phyloP scores from a whole-genome alignment of 1,140 invertebrate genomes.

The Hetaerina americana region DNA sequence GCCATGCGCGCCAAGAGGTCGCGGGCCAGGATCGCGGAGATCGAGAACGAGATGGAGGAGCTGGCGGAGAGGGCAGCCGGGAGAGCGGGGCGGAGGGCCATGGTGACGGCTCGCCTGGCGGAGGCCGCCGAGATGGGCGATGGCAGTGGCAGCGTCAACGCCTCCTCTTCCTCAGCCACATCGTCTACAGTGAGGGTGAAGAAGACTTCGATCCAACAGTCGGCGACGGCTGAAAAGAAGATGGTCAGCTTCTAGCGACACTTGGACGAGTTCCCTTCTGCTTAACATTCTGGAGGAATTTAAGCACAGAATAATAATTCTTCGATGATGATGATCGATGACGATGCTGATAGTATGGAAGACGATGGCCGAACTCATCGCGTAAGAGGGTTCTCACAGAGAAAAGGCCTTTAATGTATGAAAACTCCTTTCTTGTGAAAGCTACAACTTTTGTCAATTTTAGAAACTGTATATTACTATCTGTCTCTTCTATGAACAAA shows the following conservation, averaged over 20 bases:
- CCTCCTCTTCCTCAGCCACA: not conserved
- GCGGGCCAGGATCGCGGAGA: slow-evolving; percentile 38
- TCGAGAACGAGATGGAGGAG: slow-evolving; percentile 45
- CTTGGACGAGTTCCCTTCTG: no score
- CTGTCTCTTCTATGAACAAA: no score
- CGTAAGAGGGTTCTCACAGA: no score
- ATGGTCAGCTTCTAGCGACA: slow-evolving; percentile 24
- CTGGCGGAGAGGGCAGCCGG: slow-evolving; percentile 37
- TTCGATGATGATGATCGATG: no score
- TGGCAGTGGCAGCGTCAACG: not conserved
- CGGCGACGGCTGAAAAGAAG: slow-evolving; percentile 11
- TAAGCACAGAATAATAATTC: no score
- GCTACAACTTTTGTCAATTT: no score
- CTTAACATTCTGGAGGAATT: no score
- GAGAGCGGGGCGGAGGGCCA: not conserved
- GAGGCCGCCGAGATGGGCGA: not conserved
- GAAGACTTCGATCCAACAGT: slow-evolving; percentile 18
- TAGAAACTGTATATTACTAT: no score
- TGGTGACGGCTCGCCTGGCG: not conserved
- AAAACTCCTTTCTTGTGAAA: no score
- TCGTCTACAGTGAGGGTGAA: not conserved
- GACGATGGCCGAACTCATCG: no score
- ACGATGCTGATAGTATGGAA: no score
- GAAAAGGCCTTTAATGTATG: no score
- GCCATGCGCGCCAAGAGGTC: slow-evolving; percentile 28